Percentiles rank a stretch among this genome's conserved stretches.
Conservation (phyloP, 2,113 vertebrate species). For the Forbesichthys papilliferus region DNA sequence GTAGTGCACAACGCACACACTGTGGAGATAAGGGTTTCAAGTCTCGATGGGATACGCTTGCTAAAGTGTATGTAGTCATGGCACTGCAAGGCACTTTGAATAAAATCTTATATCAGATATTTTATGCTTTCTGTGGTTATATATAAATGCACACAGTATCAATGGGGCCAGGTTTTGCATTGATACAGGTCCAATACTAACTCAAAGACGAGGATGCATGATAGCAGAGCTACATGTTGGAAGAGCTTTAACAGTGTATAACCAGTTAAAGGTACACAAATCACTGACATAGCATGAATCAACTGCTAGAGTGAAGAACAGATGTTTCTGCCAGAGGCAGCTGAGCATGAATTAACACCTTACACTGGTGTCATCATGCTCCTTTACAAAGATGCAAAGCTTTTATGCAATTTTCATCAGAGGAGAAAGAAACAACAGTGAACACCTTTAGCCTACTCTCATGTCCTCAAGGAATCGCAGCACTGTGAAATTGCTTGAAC, state of each 20-base stretch:
- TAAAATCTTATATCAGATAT: background rate
- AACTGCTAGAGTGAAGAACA: background rate
- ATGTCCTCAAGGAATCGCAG: too few relatives aligned
- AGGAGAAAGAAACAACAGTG: slow-evolving; percentile 62
- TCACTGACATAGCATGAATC: slow-evolving; percentile 10
- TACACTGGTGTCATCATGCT: slow-evolving; percentile 40
- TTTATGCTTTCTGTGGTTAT: slow-evolving; percentile 7
- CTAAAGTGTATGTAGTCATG: slow-evolving; percentile 37
- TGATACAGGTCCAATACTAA: too few relatives aligned
- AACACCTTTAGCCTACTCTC: slow-evolving; percentile 36
- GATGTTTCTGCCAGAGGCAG: too few relatives aligned
- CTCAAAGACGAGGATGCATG: too few relatives aligned
- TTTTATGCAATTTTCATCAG: slow-evolving; percentile 66
- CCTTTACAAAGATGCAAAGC: slow-evolving; percentile 58
- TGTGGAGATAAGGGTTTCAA: slow-evolving; percentile 13
- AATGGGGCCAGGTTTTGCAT: too few relatives aligned
- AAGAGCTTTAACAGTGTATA: background rate
- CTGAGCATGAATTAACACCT: slow-evolving; percentile 41
- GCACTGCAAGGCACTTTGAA: slow-evolving; percentile 3
- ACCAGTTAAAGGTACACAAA: slow-evolving; percentile 17
- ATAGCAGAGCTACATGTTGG: too few relatives aligned
- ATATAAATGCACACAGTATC: too few relatives aligned
- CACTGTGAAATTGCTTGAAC: background rate
- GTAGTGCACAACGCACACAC: background rate
- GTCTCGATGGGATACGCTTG: slow-evolving; percentile 12